Conservation (phyloP, 92 coral and sea anemone genomes). For the Phenganax marumi region DNA sequence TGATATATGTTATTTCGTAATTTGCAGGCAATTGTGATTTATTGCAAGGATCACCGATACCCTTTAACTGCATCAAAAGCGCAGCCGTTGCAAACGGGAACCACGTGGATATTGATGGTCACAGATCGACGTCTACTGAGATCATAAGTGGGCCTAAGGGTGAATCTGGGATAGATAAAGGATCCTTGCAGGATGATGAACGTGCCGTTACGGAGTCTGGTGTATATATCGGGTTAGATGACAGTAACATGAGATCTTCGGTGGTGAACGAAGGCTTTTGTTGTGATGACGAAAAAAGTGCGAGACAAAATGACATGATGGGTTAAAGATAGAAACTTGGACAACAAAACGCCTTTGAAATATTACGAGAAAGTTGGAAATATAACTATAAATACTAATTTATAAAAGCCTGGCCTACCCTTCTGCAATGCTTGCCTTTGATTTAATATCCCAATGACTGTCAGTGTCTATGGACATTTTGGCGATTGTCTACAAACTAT, state of each 20-base stretch:
- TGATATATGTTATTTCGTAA: neutral
- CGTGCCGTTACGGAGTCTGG: neutral
- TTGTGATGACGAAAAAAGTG: neutral
- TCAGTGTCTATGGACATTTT: too few species aligned
- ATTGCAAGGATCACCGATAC: conserved; percentile 34
- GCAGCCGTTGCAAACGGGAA: neutral
- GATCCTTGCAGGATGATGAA: neutral
- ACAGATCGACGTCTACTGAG: neutral
- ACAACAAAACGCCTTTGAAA: too few species aligned
- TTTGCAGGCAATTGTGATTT: conserved; percentile 36
- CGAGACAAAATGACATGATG: neutral
- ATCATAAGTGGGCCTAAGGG: neutral
- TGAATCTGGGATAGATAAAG: neutral
- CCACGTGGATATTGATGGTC: neutral
- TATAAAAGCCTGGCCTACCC: too few species aligned
- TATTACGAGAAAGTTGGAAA: too few species aligned
- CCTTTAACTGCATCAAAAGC: too few species aligned
- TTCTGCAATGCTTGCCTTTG: too few species aligned
- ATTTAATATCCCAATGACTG: too few species aligned
- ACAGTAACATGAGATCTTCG: neutral
- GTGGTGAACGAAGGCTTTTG: neutral
- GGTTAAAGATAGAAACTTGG: neutral
- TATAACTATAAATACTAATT: too few species aligned
- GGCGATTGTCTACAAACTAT: too few species aligned
- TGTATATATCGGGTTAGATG: neutral